phyloP scores from a whole-genome alignment of 1,140 invertebrate species.

The Periplaneta americana region DNA sequence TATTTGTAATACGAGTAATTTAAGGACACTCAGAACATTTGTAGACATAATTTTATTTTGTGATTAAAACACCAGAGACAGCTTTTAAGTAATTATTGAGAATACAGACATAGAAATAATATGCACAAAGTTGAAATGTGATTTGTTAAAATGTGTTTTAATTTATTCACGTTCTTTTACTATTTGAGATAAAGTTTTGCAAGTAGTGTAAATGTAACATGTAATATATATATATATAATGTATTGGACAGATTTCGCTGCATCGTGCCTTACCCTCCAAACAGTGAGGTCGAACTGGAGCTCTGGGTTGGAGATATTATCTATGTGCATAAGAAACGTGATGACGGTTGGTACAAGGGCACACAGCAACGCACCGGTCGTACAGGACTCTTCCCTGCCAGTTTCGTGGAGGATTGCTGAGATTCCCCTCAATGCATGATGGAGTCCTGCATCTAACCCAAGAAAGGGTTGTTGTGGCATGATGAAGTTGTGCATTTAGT shows the following conservation, averaged over 20 bases:
- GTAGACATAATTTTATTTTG: no score
- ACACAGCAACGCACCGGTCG: conserved; percentile 83
- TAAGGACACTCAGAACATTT: no score
- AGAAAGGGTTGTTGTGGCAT: neutral
- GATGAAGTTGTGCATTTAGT: neutral
- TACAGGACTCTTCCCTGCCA: conserved; percentile 88
- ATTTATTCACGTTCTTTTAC: neutral
- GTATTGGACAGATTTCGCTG: conserved; percentile 64
- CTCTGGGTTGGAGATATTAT: conserved; percentile 87
- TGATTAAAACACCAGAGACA: no score
- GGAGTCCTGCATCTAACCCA: conserved; percentile 15
- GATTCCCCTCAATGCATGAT: conserved; percentile 24
- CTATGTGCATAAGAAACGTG: conserved; percentile 85
- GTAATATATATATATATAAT: neutral
- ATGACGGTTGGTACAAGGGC: conserved; percentile 95
- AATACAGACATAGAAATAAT: no score
- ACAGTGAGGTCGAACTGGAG: conserved; percentile 82
- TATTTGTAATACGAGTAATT: no score
- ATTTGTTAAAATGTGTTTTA: neutral
- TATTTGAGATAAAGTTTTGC: neutral
- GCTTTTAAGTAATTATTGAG: no score
- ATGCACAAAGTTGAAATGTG: no score
- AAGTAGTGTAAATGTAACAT: no score
- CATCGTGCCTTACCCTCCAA: conserved; percentile 91
- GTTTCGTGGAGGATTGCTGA: conserved; percentile 79